These are phyloP conservation scores for Mesochorus sp. DNA, from an alignment of 2,888 invertebrate species.

Conservation along the genomic window DNA sequence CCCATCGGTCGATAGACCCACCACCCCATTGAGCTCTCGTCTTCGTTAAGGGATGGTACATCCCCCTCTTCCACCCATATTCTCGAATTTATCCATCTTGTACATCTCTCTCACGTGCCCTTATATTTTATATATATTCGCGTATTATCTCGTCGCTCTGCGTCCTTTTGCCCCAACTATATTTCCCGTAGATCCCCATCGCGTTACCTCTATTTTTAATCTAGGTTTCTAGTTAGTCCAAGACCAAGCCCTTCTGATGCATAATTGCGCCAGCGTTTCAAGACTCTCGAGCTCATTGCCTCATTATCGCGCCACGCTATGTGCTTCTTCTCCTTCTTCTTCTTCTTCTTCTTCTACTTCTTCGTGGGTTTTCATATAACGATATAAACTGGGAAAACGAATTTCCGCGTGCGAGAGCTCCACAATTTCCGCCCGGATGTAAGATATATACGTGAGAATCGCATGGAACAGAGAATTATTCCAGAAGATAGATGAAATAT, in stretches of 20 bases:
- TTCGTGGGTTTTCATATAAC: not conserved
- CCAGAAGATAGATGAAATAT: not conserved
- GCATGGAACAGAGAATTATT: not conserved
- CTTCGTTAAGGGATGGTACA: conserved; percentile 48
- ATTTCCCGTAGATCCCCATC: conserved; percentile 27
- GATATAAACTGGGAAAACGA: conserved; percentile 14
- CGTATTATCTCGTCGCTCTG: conserved; percentile 16
- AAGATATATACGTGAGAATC: not conserved
- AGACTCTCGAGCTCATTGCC: conserved; percentile 18
- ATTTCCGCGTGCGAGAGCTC: not conserved
- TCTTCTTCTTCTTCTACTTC: not conserved
- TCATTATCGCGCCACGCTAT: not conserved
- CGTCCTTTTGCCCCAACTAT: not conserved
- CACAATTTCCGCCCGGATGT: not conserved
- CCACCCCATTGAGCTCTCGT: conserved; percentile 38
- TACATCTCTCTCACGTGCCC: conserved; percentile 1
- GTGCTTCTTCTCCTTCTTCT: not conserved
- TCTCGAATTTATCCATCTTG: conserved; percentile 19
- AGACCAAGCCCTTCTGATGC: conserved; percentile 43
- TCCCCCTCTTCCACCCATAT: conserved; percentile 16
- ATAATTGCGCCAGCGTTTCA: conserved; percentile 46
- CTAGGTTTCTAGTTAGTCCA: conserved; percentile 44
- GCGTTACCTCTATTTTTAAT: conserved; percentile 46
- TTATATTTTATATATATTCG: conserved; percentile 4
- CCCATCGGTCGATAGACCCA: conserved; percentile 59